phyloP scores from a whole-genome alignment of 2,113 vertebrate genomes.

The Osmerus mordax region DNA sequence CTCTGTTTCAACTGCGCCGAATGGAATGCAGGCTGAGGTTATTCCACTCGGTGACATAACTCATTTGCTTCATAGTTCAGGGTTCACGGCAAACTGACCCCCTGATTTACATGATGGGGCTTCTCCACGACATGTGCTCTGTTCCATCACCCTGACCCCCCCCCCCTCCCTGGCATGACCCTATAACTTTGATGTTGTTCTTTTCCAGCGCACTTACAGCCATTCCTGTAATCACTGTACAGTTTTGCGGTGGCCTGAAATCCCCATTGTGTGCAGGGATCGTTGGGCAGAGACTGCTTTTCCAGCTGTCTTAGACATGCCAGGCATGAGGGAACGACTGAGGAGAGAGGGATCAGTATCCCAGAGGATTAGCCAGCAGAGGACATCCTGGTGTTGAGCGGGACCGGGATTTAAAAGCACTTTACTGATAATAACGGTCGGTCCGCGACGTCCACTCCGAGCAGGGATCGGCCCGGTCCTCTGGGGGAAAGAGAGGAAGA shows the following conservation, averaged over 20 bases:
- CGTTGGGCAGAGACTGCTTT: constrained; percentile 64
- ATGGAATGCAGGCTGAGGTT: not conserved
- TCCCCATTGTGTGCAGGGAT: constrained; percentile 38
- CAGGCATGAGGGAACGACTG: constrained; percentile 65
- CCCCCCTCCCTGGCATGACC: not conserved
- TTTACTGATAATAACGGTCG: constrained; percentile 73
- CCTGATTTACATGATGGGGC: not conserved
- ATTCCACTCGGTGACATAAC: not conserved
- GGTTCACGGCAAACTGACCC: not conserved
- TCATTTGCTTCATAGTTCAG: constrained; percentile 1
- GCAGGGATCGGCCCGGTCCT: constrained; percentile 32
- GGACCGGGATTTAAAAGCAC: constrained; percentile 73
- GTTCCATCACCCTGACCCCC: not conserved
- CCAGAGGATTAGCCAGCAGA: constrained; percentile 70
- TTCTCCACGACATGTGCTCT: not conserved
- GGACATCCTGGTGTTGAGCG: constrained; percentile 69
- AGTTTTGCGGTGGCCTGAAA: constrained; percentile 17
- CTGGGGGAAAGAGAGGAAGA: constrained; percentile 3
- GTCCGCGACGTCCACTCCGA: constrained; percentile 49
- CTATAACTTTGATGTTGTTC: constrained; percentile 10
- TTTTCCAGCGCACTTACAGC: constrained; percentile 4
- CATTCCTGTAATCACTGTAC: constrained; percentile 31
- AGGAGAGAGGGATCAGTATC: constrained; percentile 69
- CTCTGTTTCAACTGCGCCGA: too few relatives aligned
- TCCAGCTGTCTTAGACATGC: constrained; percentile 73